Conservation (phyloP, 1,140 invertebrate species). For the Platorchestia sp. region DNA sequence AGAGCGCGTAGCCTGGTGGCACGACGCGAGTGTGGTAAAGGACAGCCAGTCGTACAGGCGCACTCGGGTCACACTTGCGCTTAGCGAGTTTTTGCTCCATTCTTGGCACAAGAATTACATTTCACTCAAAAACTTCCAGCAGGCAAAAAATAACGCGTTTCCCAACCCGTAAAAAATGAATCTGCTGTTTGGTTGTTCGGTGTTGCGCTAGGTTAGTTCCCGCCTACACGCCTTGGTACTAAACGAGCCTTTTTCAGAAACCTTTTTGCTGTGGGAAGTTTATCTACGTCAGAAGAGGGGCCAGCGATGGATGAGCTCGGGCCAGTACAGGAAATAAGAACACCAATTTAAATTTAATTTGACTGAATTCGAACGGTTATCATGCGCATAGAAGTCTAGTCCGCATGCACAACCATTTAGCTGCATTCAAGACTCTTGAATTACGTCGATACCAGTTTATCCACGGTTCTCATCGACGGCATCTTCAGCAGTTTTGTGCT, state of each 20-base stretch:
- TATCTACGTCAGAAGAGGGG: no score
- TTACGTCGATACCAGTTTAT: no score
- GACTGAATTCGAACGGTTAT: no score
- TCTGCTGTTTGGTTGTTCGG: not conserved
- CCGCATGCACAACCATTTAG: no score
- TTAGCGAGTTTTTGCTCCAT: not conserved
- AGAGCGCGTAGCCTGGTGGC: not conserved
- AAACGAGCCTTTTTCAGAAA: not conserved
- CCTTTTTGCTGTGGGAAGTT: not conserved
- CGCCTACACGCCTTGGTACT: not conserved
- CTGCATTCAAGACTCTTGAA: no score
- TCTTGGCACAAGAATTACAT: not conserved
- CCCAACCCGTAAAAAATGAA: not conserved
- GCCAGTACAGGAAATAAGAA: no score
- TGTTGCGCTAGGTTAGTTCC: not conserved
- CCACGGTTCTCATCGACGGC: no score
- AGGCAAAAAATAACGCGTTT: not conserved
- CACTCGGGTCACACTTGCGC: not conserved
- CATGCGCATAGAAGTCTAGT: no score
- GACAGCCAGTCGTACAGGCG: not conserved
- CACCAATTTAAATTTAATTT: no score
- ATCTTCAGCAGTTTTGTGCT: no score
- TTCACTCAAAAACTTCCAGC: not conserved
- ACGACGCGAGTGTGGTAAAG: not conserved
- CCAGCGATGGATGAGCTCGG: no score